Evolutionary conservation across 35 echinoderm and acorn worm genomes (phyloP).

Genomic region (Stichopus chloronotus): DNA sequence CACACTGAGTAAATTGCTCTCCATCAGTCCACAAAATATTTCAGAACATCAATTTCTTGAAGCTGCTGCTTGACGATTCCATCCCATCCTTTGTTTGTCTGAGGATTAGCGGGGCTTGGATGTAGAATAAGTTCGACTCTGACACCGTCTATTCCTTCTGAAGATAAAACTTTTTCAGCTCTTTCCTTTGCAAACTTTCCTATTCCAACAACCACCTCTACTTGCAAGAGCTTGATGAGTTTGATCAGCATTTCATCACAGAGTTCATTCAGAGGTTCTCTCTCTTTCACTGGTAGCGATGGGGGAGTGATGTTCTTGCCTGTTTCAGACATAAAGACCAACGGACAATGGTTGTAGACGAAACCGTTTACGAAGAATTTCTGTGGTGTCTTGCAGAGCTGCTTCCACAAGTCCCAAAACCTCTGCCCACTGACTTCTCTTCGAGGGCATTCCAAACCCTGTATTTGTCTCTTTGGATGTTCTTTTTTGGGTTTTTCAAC

Average conservation of each 20-base stretch:
- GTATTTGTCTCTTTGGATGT: conserved; percentile 88
- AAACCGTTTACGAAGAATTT: conserved; percentile 83
- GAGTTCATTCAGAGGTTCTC: conserved; percentile 74
- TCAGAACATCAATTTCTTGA: conserved; percentile 76
- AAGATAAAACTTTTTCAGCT: conserved; percentile 67
- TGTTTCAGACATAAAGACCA: conserved; percentile 86
- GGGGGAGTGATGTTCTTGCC: conserved; percentile 95
- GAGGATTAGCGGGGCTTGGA: conserved; percentile 87
- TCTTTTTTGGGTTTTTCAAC: conserved; percentile 89
- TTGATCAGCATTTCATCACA: conserved; percentile 81
- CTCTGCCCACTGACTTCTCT: conserved; percentile 93
- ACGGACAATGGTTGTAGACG: conserved; percentile 93
- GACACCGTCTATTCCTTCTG: conserved; percentile 75
- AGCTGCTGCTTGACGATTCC: conserved; percentile 74
- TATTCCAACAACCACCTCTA: conserved; percentile 88
- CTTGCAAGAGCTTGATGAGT: conserved; percentile 68
- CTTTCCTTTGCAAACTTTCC: conserved; percentile 91
- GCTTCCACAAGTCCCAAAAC: conserved; percentile 90
- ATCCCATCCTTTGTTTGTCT: conserved; percentile 92
- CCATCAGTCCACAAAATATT: conserved; percentile 73
- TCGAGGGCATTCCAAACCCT: conserved; percentile 75
- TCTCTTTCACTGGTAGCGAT: conserved; percentile 63
- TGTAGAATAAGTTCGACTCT: conserved; percentile 81
- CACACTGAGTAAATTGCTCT: background rate
- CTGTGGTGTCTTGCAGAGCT: conserved; percentile 82